phyloP scores from a whole-genome alignment of 2,797 vertebrate genomes.

The Sebastes miniatus region DNA sequence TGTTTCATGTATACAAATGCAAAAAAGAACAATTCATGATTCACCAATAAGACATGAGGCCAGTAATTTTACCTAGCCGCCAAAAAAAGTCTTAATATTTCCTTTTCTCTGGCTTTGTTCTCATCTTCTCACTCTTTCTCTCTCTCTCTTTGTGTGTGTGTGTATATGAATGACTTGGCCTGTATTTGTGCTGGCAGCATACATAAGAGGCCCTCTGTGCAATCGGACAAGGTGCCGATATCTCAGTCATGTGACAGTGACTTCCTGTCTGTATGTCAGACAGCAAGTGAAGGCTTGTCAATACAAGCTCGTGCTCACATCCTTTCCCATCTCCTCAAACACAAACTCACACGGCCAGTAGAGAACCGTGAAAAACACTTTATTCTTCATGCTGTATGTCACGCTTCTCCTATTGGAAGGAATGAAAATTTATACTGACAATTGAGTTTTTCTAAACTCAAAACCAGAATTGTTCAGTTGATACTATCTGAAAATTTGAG shows the following conservation, averaged over 20 bases:
- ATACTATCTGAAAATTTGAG: neutral
- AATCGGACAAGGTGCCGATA: conserved; percentile 83
- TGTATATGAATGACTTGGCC: conserved; percentile 58
- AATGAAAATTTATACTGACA: neutral
- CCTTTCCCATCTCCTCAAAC: conserved; percentile 72
- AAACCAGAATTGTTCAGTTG: neutral
- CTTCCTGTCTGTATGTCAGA: conserved; percentile 77
- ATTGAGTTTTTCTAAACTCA: neutral
- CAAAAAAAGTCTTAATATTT: neutral
- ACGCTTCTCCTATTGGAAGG: neutral
- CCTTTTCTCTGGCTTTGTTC: conserved; percentile 12
- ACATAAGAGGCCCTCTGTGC: conserved; percentile 76
- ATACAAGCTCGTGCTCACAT: conserved; percentile 75
- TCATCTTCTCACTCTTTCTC: neutral
- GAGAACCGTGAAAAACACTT: neutral
- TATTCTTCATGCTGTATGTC: neutral
- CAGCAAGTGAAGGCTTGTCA: conserved; percentile 78
- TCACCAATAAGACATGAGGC: neutral
- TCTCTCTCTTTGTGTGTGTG: neutral
- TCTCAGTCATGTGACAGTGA: conserved; percentile 82
- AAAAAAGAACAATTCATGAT: conserved; percentile 1
- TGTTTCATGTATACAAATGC: conserved; percentile 14
- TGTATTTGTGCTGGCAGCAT: conserved; percentile 75
- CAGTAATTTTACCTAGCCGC: neutral
- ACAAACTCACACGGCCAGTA: conserved; percentile 40